Evolutionary conservation across 2,888 invertebrate genomes (phyloP), one percentile per base, ranked within the genome.

Genomic region (Colletes collaris): DNA sequence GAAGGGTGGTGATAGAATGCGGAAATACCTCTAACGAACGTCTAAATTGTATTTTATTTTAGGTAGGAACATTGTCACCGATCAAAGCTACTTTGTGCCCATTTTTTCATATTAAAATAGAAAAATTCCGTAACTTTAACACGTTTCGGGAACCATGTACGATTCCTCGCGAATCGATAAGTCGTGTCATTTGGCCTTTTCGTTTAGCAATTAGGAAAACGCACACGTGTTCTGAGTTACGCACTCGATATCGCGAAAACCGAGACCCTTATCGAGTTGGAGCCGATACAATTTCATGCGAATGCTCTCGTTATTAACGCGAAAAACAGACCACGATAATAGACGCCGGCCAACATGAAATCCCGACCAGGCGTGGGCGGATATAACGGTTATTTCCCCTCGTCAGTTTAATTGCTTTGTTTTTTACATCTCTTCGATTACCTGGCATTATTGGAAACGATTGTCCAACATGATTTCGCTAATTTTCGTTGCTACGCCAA

Each of bases 101-200:
- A 53, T 2, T 19, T 27, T 27, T 27, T 27, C 27, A 27, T 27
- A 27, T 27, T 27, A 2, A 27, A 27, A 27, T 27, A 27, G 27
- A 27, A 27, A 27, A 27, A 27, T 27, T 27, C 27, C 27, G 27
- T 27, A 27, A 27, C 27, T 27, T 13, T 49, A 13, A 50, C 4
- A 4, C 50, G 50, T 50, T 50, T 50, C 50, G 50, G n/a, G 13
- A 4, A 50, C 13, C n/a, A 3, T n/a, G 13, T 7, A 50, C 50
- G 50, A 69, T 52, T 55, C 52, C 46, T n/a, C 50, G 53, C 55
- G 62, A 46, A 71, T 79, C 81, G 78, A 78, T 70, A 70, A 64
- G 44, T 65, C 79, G 64, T 49, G 50, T 78, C 70, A 49, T 70
- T 78, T 59, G 11, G 53, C 70, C 40, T 60, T 77, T 78, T 65